Conservation (phyloP, 2,113 vertebrate genomes). For the Hystrix cristata region DNA sequence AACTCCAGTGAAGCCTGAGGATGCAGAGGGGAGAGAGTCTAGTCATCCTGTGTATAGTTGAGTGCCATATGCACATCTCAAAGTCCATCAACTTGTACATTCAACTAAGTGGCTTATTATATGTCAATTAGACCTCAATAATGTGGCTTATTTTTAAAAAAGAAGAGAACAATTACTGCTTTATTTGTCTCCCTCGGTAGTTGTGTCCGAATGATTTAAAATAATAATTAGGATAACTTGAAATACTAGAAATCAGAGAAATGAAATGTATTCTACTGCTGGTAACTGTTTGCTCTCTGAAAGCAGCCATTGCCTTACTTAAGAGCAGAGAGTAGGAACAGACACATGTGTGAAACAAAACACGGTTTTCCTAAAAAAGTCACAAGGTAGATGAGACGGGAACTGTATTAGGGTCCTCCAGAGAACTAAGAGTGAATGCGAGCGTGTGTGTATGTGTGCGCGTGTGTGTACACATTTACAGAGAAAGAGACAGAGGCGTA, state of each 20-base stretch:
- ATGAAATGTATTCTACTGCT: background rate
- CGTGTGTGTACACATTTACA: too few species aligned
- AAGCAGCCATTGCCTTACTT: slow-evolving; percentile 12
- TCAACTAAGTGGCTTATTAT: background rate
- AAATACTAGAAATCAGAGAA: slow-evolving; percentile 9
- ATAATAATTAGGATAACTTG: background rate
- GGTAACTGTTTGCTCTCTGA: background rate
- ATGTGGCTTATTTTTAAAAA: background rate
- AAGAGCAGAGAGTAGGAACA: background rate
- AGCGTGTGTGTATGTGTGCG: too few species aligned
- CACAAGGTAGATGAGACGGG: background rate
- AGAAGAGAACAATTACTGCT: background rate
- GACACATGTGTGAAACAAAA: background rate
- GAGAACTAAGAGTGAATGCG: background rate
- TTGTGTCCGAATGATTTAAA: slow-evolving; percentile 14
- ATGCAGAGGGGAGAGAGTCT: background rate
- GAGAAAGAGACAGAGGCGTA: background rate
- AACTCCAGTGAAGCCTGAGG: background rate
- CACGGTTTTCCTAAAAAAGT: slow-evolving; percentile 27
- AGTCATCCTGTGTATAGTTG: background rate
- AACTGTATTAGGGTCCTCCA: background rate
- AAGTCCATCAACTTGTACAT: background rate
- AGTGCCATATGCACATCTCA: background rate
- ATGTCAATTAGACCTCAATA: background rate
- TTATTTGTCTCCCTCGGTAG: background rate